phyloP scores from a whole-genome alignment of 2,797 vertebrate species.

The Macroramphosus scolopax region DNA sequence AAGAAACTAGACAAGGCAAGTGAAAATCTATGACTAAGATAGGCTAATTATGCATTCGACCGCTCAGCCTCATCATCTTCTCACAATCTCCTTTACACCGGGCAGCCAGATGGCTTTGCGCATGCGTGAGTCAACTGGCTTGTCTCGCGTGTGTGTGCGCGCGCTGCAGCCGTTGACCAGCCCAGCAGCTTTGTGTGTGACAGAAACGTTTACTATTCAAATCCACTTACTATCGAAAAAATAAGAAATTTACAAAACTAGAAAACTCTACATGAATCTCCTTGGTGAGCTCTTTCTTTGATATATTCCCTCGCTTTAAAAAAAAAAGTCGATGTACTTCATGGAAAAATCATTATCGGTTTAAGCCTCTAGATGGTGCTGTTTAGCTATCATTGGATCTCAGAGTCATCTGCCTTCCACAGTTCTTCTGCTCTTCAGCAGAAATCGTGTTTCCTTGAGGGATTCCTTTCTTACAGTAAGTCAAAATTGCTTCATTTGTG shows the following conservation, averaged over 20 bases:
- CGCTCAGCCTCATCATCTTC: constrained; percentile 66
- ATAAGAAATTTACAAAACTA: no score
- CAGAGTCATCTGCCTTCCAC: not conserved
- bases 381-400: constrained; percentile 1
- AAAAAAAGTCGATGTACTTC: not conserved
- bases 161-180: not conserved
- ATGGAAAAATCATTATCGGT: not conserved
- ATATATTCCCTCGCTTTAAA: not conserved
- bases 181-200: no score
- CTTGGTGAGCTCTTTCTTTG: no score
- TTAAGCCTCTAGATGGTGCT: constrained; percentile 48
- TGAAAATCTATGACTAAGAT: constrained; percentile 46
- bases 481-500: not conserved
- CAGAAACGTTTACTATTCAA: no score
- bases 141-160: constrained; percentile 1
- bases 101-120: constrained; percentile 54
- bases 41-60: constrained; percentile 55
- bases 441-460: constrained; percentile 1
- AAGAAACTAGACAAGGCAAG: constrained; percentile 69
- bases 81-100: constrained; percentile 47
- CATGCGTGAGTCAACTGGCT: constrained; percentile 55
- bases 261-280: no score
- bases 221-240: no score
- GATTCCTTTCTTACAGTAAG: constrained; percentile 1
- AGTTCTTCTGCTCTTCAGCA: not conserved